phyloP scores from a whole-genome alignment of 2,797 vertebrate genomes.

The Eleutherodactylus coqui region DNA sequence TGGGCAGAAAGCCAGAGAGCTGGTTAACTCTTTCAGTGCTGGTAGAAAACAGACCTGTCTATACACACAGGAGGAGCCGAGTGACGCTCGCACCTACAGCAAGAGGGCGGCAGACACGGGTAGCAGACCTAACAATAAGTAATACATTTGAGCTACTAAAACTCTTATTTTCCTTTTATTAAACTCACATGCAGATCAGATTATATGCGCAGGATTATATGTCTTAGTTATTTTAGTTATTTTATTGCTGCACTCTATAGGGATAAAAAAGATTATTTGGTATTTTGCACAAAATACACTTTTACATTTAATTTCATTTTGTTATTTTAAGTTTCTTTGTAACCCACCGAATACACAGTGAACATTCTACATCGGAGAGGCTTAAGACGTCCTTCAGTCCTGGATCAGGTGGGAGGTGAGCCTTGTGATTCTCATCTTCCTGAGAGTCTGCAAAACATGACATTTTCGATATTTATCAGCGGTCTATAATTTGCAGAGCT shows the following conservation, averaged over 20 bases:
- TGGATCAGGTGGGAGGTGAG: not conserved
- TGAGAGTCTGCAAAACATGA: conserved; percentile 28
- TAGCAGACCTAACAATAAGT: too few species aligned
- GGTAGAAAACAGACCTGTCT: too few species aligned
- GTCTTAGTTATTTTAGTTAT: too few species aligned
- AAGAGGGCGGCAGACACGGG: too few species aligned
- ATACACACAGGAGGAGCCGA: too few species aligned
- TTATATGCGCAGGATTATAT: too few species aligned
- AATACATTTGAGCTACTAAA: too few species aligned
- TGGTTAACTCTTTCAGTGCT: too few species aligned
- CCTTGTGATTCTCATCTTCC: conserved; percentile 7
- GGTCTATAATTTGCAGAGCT: not conserved
- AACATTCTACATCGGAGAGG: conserved; percentile 87
- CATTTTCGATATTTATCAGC: not conserved
- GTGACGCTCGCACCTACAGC: too few species aligned
- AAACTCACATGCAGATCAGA: too few species aligned
- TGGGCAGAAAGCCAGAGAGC: too few species aligned
- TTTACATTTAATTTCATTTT: not conserved
- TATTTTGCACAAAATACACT: not conserved
- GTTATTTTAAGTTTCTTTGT: not conserved
- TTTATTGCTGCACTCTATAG: not conserved
- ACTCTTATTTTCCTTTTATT: too few species aligned
- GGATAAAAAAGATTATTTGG: not conserved
- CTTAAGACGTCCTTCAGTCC: conserved; percentile 72
- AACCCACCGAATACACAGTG: conserved; percentile 89